These are phyloP conservation scores for Apaloderma vittatum DNA, from an alignment of 2,113 vertebrate species.

Conservation along the genomic window DNA sequence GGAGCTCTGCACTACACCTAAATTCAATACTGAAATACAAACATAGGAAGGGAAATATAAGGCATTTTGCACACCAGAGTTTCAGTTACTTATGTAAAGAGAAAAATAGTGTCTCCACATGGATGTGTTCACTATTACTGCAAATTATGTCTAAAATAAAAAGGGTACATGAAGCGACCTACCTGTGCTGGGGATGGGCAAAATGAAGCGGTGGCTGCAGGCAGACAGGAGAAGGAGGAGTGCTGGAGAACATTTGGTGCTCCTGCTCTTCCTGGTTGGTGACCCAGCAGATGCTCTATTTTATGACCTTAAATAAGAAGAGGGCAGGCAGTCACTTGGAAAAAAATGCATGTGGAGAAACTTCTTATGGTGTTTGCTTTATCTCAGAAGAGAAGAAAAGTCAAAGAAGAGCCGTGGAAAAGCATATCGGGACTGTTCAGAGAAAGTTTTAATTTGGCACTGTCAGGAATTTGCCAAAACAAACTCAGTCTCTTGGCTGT, in stretches of 20 bases:
- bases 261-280: not conserved
- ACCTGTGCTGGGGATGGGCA: not conserved
- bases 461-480: no score
- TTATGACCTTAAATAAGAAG: not conserved
- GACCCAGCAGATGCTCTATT: not conserved
- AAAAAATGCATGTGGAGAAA: not conserved
- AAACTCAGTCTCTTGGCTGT: no score
- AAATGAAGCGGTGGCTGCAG: not conserved
- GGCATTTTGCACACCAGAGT: not conserved
- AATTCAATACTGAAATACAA: not conserved
- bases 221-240: not conserved
- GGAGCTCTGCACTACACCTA: not conserved
- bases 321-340: not conserved
- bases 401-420: no score
- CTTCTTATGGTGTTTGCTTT: no score
- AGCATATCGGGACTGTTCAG: no score
- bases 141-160: not conserved
- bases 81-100: not conserved
- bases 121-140: not conserved
- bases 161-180: not conserved
- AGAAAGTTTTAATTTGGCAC: no score
- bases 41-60: not conserved
- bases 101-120: not conserved
- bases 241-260: no score
- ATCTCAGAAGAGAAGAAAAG: no score